Percentiles rank a stretch among this genome's conserved stretches.
Evolutionary conservation across 2,797 vertebrate genomes (phyloP).

Genomic region (Esox masquinongy): DNA sequence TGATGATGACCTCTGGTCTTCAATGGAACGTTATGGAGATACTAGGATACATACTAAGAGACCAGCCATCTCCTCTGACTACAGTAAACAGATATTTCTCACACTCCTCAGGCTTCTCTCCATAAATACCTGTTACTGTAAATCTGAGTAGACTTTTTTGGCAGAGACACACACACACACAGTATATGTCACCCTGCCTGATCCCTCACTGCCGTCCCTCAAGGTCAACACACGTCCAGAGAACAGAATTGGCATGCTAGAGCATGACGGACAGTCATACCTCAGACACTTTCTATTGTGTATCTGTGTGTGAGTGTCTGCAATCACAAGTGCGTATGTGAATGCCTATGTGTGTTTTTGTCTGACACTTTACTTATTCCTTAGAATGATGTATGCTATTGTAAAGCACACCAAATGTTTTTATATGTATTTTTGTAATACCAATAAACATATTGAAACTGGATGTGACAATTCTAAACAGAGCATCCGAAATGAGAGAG

Average conservation of each 20-base stretch:
- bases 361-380: neutral
- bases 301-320: constrained; percentile 6
- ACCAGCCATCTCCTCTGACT: neutral
- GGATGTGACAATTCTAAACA: neutral
- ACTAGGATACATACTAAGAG: neutral
- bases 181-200: constrained; percentile 15
- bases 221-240: constrained; percentile 48
- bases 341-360: constrained; percentile 11
- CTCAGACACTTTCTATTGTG: constrained; percentile 11
- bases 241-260: constrained; percentile 18
- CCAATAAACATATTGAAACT: neutral
- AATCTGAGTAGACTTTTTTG: constrained; percentile 18
- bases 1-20: too few relatives aligned
- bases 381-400: neutral
- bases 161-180: constrained; percentile 23
- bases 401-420: neutral
- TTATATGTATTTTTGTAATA: neutral
- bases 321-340: constrained; percentile 38
- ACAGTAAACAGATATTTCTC: constrained; percentile 29
- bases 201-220: constrained; percentile 14
- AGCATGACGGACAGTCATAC: neutral
- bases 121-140: constrained; percentile 32
- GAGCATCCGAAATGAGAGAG: too few relatives aligned
- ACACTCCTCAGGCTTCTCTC: constrained; percentile 21
- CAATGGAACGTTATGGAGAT: too few relatives aligned